Conservation (phyloP, 1,140 invertebrate genomes). For the Ladona fulva region DNA sequence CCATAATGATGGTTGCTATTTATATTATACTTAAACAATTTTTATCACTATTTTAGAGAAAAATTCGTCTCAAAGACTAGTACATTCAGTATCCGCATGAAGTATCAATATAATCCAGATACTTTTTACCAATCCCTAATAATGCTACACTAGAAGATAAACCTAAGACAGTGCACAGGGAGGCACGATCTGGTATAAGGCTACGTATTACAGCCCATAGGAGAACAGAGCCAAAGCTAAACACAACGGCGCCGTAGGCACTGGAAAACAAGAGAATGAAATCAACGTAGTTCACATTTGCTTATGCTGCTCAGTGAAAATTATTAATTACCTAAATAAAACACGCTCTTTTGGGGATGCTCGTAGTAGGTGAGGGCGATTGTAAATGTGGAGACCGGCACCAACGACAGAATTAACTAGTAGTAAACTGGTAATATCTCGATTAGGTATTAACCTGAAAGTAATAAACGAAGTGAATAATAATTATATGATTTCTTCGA, state of each 20-base stretch:
- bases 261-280: conserved; percentile 32
- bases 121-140: conserved; percentile 49
- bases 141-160: conserved; percentile 47
- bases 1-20: too few relatives aligned
- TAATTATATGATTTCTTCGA: conserved; percentile 26
- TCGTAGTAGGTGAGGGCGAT: conserved; percentile 45
- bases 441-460: conserved; percentile 47
- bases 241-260: conserved; percentile 50
- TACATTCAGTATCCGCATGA: too few relatives aligned
- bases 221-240: conserved; percentile 63
- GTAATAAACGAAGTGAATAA: conserved; percentile 23
- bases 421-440: conserved; percentile 49
- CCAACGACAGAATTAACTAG: conserved; percentile 47
- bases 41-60: too few relatives aligned
- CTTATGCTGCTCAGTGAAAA: too few relatives aligned
- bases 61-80: too few relatives aligned
- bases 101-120: conserved; percentile 41
- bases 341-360: conserved; percentile 36
- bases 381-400: conserved; percentile 52
- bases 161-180: conserved; percentile 48
- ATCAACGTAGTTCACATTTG: too few relatives aligned
- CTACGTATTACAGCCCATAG: conserved; percentile 60
- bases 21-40: too few relatives aligned
- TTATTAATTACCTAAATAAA: conserved; percentile 41
- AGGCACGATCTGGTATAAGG: conserved; percentile 50